Conservation (phyloP, 2,888 invertebrate genomes). For the Salpingus planirostris region DNA sequence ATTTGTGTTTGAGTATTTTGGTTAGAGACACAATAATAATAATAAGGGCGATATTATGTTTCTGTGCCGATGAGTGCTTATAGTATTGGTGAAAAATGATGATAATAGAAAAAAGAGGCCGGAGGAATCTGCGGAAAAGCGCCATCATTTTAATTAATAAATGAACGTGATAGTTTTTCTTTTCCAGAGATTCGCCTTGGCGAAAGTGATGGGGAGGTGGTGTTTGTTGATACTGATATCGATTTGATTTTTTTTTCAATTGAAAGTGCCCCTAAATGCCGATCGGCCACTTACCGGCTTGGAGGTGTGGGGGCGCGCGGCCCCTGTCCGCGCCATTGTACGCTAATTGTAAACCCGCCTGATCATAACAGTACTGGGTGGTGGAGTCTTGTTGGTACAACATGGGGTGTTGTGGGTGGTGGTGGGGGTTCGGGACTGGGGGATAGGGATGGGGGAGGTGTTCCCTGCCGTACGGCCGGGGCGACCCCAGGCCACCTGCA, state of each 20-base stretch:
- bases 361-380: slow-evolving; percentile 54
- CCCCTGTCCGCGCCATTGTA: slow-evolving; percentile 41
- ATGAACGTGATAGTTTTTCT: too few relatives aligned
- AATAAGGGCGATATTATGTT: too few relatives aligned
- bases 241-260: too few relatives aligned
- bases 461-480: slow-evolving; percentile 47
- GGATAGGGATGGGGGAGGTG: slow-evolving; percentile 45
- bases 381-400: slow-evolving; percentile 45
- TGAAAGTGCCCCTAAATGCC: slow-evolving; percentile 12
- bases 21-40: too few relatives aligned
- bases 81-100: too few relatives aligned
- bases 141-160: too few relatives aligned
- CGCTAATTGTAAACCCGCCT: slow-evolving; percentile 43
- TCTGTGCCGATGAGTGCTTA: slow-evolving; percentile 39
- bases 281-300: slow-evolving; percentile 43
- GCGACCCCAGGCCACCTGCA: slow-evolving; percentile 52
- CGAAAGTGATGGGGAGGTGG: slow-evolving; percentile 15
- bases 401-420: slow-evolving; percentile 39
- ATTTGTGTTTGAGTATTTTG: slow-evolving; percentile 35
- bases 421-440: slow-evolving; percentile 48
- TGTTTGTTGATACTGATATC: too few relatives aligned
- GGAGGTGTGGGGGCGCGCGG: slow-evolving; percentile 36
- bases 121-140: too few relatives aligned
- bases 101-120: too few relatives aligned
- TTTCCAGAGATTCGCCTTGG: too few relatives aligned